phyloP scores from a whole-genome alignment of 2,113 vertebrate genomes.

The Colaptes auratus region DNA sequence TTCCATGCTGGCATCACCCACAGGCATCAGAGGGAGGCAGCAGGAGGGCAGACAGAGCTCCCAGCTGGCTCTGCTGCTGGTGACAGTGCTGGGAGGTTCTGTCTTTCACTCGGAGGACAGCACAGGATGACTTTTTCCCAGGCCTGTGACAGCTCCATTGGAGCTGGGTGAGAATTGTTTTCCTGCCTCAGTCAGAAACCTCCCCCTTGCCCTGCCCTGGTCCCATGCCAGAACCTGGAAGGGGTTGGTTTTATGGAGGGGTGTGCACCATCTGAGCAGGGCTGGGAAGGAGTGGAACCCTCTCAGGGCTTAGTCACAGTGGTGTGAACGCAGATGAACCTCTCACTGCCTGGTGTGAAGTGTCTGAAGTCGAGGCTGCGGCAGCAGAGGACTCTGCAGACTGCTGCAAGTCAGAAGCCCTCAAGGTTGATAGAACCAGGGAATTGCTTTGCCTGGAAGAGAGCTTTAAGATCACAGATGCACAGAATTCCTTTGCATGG shows the following conservation, averaged over 20 bases:
- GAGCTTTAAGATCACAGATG: too few relatives aligned
- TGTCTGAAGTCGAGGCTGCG: neutral
- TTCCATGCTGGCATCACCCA: neutral
- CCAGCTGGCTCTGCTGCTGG: neutral
- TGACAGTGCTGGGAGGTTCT: neutral
- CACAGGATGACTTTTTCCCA: neutral
- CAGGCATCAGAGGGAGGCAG: slow-evolving; percentile 2
- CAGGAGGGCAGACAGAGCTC: neutral
- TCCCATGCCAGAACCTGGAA: neutral
- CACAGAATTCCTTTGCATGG: too few relatives aligned
- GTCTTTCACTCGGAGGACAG: neutral
- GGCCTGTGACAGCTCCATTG: neutral
- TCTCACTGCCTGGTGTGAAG: neutral
- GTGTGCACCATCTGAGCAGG: neutral
- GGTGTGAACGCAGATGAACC: neutral
- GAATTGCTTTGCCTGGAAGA: too few relatives aligned
- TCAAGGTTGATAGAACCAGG: neutral
- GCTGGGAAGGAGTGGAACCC: neutral
- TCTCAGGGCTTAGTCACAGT: neutral
- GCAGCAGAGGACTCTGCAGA: neutral
- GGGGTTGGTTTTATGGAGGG: neutral
- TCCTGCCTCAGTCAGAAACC: neutral
- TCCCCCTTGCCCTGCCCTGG: neutral
- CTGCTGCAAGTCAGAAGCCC: neutral
- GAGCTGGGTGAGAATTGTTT: neutral